These are phyloP conservation scores for Amiota mariae DNA, from an alignment of 2,888 invertebrate genomes.

Conservation along the genomic window DNA sequence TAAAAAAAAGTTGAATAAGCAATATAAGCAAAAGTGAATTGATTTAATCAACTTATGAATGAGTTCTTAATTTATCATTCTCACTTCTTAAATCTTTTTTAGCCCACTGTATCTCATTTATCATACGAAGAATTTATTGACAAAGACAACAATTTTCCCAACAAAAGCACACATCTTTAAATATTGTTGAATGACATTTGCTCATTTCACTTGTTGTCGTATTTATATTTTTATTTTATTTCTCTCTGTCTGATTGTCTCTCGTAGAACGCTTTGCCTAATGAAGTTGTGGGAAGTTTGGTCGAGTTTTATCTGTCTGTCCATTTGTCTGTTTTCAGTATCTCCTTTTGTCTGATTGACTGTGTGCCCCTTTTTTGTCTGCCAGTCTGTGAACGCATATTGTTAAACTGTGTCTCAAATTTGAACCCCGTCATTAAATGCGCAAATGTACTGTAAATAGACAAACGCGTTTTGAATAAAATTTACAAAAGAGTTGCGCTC, in stretches of 20 bases:
- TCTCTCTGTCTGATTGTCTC: too few species aligned
- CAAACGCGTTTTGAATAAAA: constrained; percentile 73
- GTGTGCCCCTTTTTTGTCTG: background rate
- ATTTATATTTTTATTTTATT: background rate
- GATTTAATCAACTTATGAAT: too few species aligned
- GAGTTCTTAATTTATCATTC: too few species aligned
- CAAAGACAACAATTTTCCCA: constrained; percentile 47
- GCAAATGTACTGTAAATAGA: constrained; percentile 74
- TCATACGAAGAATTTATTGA: constrained; percentile 36
- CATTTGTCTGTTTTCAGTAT: background rate
- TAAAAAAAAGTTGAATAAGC: too few species aligned
- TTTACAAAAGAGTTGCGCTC: constrained; percentile 59
- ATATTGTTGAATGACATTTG: constrained; percentile 55
- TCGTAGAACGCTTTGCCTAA: background rate
- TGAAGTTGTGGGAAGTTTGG: constrained; percentile 5
- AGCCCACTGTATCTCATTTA: constrained; percentile 48
- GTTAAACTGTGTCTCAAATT: constrained; percentile 35
- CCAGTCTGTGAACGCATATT: background rate
- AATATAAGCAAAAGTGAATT: too few species aligned
- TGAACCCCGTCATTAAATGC: constrained; percentile 72
- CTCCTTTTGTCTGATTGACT: background rate
- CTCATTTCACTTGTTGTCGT: constrained; percentile 43
- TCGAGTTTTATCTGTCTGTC: background rate
- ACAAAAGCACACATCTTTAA: constrained; percentile 56
- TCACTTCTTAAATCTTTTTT: background rate